phyloP scores from a whole-genome alignment of 2,888 invertebrate species.

The Eutolmus rufibarbis region DNA sequence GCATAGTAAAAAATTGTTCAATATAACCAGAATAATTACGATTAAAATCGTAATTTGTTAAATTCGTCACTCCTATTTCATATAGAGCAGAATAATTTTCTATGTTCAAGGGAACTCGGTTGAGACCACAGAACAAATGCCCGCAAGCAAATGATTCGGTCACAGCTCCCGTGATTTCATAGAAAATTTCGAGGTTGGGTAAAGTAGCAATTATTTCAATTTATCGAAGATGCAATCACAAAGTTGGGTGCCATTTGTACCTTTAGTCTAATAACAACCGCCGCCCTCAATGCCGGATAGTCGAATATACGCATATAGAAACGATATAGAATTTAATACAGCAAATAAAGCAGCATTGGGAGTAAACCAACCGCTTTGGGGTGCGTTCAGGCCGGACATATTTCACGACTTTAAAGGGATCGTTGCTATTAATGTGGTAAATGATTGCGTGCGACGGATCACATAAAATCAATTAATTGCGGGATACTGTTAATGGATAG shows the following conservation, averaged over 20 bases:
- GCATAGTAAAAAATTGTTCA: neutral
- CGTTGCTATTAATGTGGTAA: neutral
- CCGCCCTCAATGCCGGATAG: neutral
- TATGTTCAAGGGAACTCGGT: neutral
- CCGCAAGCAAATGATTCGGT: neutral
- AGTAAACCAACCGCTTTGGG: neutral
- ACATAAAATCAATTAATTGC: conserved; percentile 8
- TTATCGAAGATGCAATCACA: neutral
- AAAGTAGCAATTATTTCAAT: neutral
- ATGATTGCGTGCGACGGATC: conserved; percentile 13
- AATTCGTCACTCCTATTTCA: neutral
- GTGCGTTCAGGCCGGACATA: neutral
- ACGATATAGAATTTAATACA: neutral
- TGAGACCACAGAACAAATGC: neutral
- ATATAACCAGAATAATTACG: neutral
- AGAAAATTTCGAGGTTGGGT: neutral
- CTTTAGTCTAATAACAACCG: neutral
- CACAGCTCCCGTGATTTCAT: neutral
- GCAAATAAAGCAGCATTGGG: neutral
- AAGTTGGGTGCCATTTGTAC: neutral
- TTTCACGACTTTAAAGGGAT: neutral
- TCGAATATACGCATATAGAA: neutral
- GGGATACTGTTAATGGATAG: conserved; percentile 1
- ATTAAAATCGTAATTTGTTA: neutral
- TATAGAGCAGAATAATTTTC: neutral